phyloP scores from a whole-genome alignment of 1,140 invertebrate genomes.

The Sipha flava region DNA sequence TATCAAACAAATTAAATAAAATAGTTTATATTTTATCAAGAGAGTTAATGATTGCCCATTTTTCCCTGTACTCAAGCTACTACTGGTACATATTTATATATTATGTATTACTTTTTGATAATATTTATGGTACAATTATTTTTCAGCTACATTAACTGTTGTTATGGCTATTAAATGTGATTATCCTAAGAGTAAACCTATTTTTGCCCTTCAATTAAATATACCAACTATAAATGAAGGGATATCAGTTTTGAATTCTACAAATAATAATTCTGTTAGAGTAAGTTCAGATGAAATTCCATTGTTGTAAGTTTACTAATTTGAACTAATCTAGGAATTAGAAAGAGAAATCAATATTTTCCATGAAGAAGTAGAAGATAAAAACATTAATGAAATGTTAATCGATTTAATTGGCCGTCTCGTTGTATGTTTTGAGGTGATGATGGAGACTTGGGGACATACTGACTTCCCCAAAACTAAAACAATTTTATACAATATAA shows the following conservation, averaged over 20 bases:
- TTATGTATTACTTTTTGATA: not conserved
- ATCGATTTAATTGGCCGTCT: constrained; percentile 14
- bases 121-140: not conserved
- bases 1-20: too few species aligned
- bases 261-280: constrained; percentile 14
- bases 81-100: too few species aligned
- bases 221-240: constrained; percentile 20
- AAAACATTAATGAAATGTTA: constrained; percentile 1
- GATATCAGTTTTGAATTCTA: constrained; percentile 7
- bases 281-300: not conserved
- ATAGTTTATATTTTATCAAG: too few species aligned
- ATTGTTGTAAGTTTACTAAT: not conserved
- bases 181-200: not conserved
- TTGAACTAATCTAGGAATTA: not conserved
- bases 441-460: constrained; percentile 28
- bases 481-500: constrained; percentile 18
- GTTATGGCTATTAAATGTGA: constrained; percentile 24
- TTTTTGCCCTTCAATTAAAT: constrained; percentile 23
- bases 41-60: too few species aligned
- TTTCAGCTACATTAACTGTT: not conserved
- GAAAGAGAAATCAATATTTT: constrained; percentile 24
- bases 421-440: constrained; percentile 13
- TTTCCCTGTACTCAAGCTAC: too few species aligned
- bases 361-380: constrained; percentile 5
- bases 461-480: constrained; percentile 23